A percentile compares a stretch with the other conserved stretches of the same genome.
These are phyloP conservation scores for Hipparchia semele DNA, from an alignment of 2,888 invertebrate species.

Conservation along the genomic window DNA sequence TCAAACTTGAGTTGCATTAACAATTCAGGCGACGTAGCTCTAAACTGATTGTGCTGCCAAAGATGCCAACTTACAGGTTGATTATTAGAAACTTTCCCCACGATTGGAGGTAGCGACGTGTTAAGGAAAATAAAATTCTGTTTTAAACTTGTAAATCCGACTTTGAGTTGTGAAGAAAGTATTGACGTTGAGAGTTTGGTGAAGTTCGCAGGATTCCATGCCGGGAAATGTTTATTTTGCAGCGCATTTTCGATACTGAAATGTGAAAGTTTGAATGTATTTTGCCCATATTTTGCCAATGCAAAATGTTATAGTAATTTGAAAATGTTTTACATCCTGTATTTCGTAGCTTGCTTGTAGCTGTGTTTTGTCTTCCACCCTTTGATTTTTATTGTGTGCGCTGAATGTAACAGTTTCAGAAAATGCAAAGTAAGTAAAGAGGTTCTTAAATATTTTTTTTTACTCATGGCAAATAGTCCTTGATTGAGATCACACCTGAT, in stretches of 20 bases:
- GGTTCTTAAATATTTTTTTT: too few species aligned
- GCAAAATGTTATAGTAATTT: background rate
- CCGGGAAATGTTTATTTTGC: constrained; percentile 28
- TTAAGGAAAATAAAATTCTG: constrained; percentile 29
- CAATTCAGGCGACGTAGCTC: constrained; percentile 28
- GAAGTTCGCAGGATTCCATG: constrained; percentile 17
- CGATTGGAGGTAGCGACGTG: constrained; percentile 28
- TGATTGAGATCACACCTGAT: too few species aligned
- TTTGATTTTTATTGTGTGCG: too few species aligned
- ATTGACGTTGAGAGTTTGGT: constrained; percentile 20
- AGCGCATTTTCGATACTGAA: constrained; percentile 25
- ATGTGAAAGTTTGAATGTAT: constrained; percentile 23
- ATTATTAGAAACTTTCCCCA: constrained; percentile 29
- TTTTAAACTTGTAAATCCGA: constrained; percentile 30
- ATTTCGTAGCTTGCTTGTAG: background rate
- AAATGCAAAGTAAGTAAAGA: too few species aligned
- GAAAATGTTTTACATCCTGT: background rate
- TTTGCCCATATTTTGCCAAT: constrained; percentile 11
- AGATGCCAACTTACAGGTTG: constrained; percentile 29
- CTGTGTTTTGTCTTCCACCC: too few species aligned
- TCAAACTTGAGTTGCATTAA: constrained; percentile 19
- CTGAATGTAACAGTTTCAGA: too few species aligned
- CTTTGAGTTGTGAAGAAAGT: constrained; percentile 29
- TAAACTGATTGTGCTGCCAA: constrained; percentile 32
- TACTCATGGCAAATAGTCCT: too few species aligned